Evolutionary conservation across 2,888 invertebrate genomes (phyloP), one percentile per base, ranked within the genome.

Genomic region (Eristalis intricaria): DNA sequence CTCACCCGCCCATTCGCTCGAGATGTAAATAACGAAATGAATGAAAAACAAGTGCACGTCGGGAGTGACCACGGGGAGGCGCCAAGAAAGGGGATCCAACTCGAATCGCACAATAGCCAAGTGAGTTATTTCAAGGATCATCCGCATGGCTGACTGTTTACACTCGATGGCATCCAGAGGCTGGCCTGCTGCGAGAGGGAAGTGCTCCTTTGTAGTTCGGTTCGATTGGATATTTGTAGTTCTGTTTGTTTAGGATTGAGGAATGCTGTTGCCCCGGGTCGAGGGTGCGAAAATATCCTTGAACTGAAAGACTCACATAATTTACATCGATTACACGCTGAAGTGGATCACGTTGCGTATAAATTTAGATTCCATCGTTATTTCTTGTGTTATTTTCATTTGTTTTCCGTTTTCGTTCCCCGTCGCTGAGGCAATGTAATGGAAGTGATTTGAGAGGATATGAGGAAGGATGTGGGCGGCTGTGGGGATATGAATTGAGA

Each of bases 121-220:
- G 19, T 8, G 58, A 65, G 74, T 65, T 74, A 56, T 74, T 74
- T 26, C 64, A 58, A 56, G 50, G 58, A 60, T 65, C 65, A 60
- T 40, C 29, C 65, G 66, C 29, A 29, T 40, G 60, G 40, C 40
- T 75, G 75, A 66, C 60, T 60, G 29, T 66, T 75, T 66, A 75
- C 75, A 75, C 60, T 66, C 19, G 19, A 66, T 5, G n/a, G 66
- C 38, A 29, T 66, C 66, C 56, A 60, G 58, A 43, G 4, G 13
- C 43, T n/a, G 43, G 8, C 19, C 50, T 8, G 50, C 0, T 38
- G 38, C 38, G 65, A 74, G 50, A 35, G 10, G n/a, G 13, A 29
- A 4, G n/a, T 50, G 29, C 35, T 56, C 22, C 73, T 65, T 74
- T 65, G 65, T 74, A 56, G 64, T 74, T 64, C 32, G 13, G 15